phyloP scores from a whole-genome alignment of 2,888 invertebrate species.

The Eristalinus aeneus region DNA sequence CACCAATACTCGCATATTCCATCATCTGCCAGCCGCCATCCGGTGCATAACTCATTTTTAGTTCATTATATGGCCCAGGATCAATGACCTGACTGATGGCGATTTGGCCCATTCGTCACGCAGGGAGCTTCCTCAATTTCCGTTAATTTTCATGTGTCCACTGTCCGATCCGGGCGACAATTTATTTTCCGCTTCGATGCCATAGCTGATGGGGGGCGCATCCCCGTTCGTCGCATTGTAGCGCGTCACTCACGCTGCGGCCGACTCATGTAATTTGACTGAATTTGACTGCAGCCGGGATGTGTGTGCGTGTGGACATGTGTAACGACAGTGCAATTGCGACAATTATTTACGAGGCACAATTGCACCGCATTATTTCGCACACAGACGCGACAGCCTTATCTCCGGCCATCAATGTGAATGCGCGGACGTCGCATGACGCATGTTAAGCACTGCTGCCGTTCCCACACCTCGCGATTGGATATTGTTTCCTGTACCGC shows the following conservation, averaged over 20 bases:
- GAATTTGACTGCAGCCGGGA: slow-evolving; percentile 23
- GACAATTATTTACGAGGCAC: slow-evolving; percentile 44
- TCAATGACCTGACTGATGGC: slow-evolving; percentile 61
- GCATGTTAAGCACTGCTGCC: background rate
- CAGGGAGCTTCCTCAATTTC: slow-evolving; percentile 57
- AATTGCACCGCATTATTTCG: slow-evolving; percentile 34
- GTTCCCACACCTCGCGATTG: slow-evolving; percentile 24
- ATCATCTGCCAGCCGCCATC: slow-evolving; percentile 3
- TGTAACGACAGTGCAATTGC: slow-evolving; percentile 26
- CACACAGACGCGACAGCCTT: background rate
- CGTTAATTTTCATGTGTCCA: slow-evolving; percentile 54
- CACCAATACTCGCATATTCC: slow-evolving; percentile 1
- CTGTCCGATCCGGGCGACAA: slow-evolving; percentile 31
- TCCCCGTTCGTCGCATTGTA: slow-evolving; percentile 26
- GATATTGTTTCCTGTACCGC: slow-evolving; percentile 49
- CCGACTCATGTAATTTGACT: slow-evolving; percentile 23
- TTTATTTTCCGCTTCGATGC: slow-evolving; percentile 50
- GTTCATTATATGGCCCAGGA: slow-evolving; percentile 54
- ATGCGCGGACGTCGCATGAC: background rate
- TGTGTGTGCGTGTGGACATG: background rate
- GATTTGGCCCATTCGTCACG: slow-evolving; percentile 61
- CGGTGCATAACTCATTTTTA: slow-evolving; percentile 51
- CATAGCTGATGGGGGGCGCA: background rate
- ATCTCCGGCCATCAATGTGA: slow-evolving; percentile 17
- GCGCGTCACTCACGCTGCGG: background rate